A percentile compares a stretch with the other conserved stretches of the same genome.
phyloP scores from a whole-genome alignment of 1,140 invertebrate species.

The Grapholita molesta region DNA sequence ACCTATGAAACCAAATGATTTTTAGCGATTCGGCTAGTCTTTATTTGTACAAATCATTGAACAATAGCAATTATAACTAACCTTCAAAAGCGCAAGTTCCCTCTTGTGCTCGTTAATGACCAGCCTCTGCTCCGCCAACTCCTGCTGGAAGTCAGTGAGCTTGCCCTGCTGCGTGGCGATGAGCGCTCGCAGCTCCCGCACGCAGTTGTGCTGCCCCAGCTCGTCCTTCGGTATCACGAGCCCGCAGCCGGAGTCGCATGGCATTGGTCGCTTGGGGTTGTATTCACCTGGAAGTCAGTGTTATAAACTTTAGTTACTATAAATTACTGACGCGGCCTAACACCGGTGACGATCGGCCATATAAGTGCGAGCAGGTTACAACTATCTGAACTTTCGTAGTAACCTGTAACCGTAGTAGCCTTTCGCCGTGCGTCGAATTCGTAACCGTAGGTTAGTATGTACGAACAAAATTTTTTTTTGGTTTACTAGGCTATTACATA shows the following conservation, averaged over 20 bases:
- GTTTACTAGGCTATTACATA: no score
- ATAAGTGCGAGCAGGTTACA: no score
- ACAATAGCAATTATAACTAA: conserved; percentile 46
- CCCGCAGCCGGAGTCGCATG: conserved; percentile 95
- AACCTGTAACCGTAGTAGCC: no score
- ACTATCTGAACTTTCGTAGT: no score
- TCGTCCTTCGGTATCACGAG: conserved; percentile 97
- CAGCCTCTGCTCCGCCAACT: conserved; percentile 90
- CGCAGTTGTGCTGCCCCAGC: conserved; percentile 95
- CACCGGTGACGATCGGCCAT: no score
- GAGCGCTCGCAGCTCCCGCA: conserved; percentile 90
- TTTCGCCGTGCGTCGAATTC: no score
- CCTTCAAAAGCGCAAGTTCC: conserved; percentile 91
- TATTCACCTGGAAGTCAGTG: conserved; percentile 52
- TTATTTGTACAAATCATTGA: no score
- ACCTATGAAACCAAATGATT: no score
- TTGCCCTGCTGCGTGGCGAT: conserved; percentile 92
- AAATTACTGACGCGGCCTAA: no score
- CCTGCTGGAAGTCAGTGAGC: conserved; percentile 90
- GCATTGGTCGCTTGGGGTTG: conserved; percentile 95
- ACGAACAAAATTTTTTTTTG: no score
- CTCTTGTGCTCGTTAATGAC: conserved; percentile 93
- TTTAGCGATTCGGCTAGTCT: no score
- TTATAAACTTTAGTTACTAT: neutral
- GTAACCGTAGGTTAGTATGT: no score